These are phyloP conservation scores for Lathamus discolor DNA, from an alignment of 2,113 vertebrate species.

Conservation along the genomic window DNA sequence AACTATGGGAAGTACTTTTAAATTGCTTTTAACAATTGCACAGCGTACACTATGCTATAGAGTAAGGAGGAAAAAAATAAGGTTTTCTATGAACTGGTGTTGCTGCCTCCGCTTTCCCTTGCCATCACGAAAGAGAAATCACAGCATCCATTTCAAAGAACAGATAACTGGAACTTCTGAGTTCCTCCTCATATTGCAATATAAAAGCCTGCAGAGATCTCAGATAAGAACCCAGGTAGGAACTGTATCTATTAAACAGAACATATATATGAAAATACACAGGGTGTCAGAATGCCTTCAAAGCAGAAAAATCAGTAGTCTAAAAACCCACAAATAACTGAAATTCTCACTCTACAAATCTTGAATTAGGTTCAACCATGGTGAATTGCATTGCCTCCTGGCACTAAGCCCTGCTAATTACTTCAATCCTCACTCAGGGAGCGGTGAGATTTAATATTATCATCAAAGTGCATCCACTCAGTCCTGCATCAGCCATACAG, in stretches of 20 bases:
- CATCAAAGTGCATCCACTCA: conserved; percentile 28
- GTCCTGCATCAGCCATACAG: not conserved
- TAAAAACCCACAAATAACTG: conserved; percentile 13
- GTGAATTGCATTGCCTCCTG: conserved; percentile 5
- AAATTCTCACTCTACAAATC: conserved; percentile 37
- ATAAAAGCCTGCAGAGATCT: not conserved
- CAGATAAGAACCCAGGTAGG: not conserved
- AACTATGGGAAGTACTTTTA: not conserved
- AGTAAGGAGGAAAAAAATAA: not conserved
- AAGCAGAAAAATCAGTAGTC: not conserved
- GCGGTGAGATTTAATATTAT: conserved; percentile 30
- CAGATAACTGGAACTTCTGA: not conserved
- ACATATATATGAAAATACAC: not conserved
- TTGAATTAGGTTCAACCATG: conserved; percentile 3
- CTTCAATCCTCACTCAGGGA: conserved; percentile 43
- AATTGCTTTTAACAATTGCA: not conserved
- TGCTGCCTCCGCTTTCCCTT: not conserved
- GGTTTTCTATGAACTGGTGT: not conserved
- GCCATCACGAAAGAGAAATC: not conserved
- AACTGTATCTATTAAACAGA: not conserved
- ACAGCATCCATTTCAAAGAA: not conserved
- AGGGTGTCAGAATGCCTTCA: not conserved
- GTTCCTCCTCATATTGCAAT: not conserved
- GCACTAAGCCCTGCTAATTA: conserved; percentile 40
- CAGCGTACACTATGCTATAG: not conserved